Evolutionary conservation across 2,113 vertebrate genomes (phyloP).

Genomic region (Mungos mungo): DNA sequence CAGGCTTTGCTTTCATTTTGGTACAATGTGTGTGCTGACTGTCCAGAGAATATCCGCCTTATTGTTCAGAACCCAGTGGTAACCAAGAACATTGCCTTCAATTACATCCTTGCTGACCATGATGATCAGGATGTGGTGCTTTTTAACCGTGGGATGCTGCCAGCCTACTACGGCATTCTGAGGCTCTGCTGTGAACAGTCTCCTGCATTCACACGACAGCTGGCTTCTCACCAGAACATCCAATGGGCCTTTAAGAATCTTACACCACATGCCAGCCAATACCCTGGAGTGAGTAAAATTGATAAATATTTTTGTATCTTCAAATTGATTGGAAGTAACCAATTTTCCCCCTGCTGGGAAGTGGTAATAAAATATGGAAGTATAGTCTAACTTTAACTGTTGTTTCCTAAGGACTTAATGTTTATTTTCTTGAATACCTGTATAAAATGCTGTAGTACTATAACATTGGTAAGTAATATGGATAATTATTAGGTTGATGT

Average conservation of each 20-base stretch:
- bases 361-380: background rate
- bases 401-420: constrained; percentile 10
- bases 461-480: background rate
- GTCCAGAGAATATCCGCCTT: constrained; percentile 97
- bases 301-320: background rate
- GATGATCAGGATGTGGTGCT: constrained; percentile 99
- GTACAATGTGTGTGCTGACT: constrained; percentile 99
- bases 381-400: background rate
- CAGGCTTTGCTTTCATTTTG: constrained; percentile 99
- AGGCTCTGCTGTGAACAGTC: constrained; percentile 99
- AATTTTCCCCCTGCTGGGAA: background rate
- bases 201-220: constrained; percentile 94
- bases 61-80: constrained; percentile 99
- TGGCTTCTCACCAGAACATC: constrained; percentile 99
- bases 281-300: constrained; percentile 92
- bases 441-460: constrained; percentile 21
- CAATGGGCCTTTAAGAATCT: constrained; percentile 99
- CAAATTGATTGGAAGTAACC: constrained; percentile 6
- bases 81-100: constrained; percentile 99
- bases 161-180: constrained; percentile 98
- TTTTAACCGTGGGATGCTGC: constrained; percentile 99
- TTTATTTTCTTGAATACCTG: background rate
- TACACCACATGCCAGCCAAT: constrained; percentile 99
- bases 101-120: constrained; percentile 99
- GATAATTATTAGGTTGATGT: constrained; percentile 18